These are phyloP conservation scores for Hyaena hyaena DNA, from an alignment of 2,113 vertebrate genomes.

Conservation along the genomic window DNA sequence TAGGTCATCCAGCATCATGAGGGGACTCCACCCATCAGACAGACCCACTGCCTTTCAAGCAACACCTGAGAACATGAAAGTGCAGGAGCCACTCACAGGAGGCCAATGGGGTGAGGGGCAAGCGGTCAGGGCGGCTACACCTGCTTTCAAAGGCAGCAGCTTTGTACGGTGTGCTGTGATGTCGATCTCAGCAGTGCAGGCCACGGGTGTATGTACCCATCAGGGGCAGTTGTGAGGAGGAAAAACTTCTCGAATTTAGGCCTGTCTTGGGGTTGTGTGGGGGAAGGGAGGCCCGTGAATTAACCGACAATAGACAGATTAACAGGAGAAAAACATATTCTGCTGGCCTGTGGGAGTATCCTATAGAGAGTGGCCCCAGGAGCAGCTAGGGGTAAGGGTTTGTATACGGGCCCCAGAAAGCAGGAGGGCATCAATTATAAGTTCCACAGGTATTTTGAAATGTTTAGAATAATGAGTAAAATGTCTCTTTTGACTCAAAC, in stretches of 20 bases:
- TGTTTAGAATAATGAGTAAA: background rate
- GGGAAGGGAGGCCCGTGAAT: background rate
- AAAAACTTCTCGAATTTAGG: background rate
- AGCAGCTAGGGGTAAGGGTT: background rate
- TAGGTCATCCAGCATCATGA: background rate
- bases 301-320: background rate
- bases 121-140: background rate
- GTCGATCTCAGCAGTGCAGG: background rate
- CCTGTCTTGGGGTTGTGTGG: background rate
- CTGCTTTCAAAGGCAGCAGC: background rate
- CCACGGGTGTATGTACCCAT: no score
- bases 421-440: background rate
- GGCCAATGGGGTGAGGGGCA: fast-evolving
- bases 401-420: background rate
- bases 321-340: background rate
- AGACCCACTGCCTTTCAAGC: background rate
- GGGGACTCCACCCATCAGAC: background rate
- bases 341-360: background rate
- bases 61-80: background rate
- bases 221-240: background rate
- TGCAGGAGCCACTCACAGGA: fast-evolving
- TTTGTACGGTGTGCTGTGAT: background rate
- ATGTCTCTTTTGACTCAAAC: background rate
- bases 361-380: background rate
- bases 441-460: background rate